These are phyloP conservation scores for Ochropleura leucogaster DNA, from an alignment of 2,888 invertebrate species.

Conservation along the genomic window DNA sequence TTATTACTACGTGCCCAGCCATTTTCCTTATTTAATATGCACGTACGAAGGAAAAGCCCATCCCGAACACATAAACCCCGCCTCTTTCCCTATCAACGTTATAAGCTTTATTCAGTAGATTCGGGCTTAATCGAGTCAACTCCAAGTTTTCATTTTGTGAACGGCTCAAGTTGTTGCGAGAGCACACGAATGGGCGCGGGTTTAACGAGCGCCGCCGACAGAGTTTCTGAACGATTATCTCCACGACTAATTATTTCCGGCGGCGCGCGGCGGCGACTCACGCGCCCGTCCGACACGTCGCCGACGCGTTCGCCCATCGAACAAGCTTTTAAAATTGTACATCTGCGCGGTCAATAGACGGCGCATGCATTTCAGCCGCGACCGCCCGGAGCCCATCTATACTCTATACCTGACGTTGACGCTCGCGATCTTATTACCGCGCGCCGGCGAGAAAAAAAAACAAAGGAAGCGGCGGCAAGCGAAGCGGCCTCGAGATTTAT, in stretches of 20 bases:
- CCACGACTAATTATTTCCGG: constrained; percentile 82
- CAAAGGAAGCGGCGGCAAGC: constrained; percentile 82
- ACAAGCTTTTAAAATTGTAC: constrained; percentile 71
- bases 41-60: constrained; percentile 20
- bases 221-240: constrained; percentile 79
- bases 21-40: constrained; percentile 41
- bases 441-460: constrained; percentile 78
- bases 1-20: constrained; percentile 29
- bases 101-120: constrained; percentile 62
- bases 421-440: constrained; percentile 87
- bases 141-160: constrained; percentile 67
- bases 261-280: constrained; percentile 64
- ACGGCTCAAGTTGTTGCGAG: constrained; percentile 65
- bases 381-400: constrained; percentile 75
- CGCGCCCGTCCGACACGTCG: constrained; percentile 67
- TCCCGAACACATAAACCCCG: constrained; percentile 37
- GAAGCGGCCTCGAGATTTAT: constrained; percentile 84
- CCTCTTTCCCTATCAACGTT: constrained; percentile 62
- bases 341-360: constrained; percentile 80
- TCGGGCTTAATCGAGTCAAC: constrained; percentile 61
- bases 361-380: constrained; percentile 72
- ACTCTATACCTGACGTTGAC: constrained; percentile 88
- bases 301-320: constrained; percentile 58
- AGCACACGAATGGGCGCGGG: constrained; percentile 66
- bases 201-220: constrained; percentile 66